A percentile compares a stretch with the other conserved stretches of the same genome.
phyloP scores from a whole-genome alignment of 2,888 invertebrate genomes.

The Microdon myrmicae region DNA sequence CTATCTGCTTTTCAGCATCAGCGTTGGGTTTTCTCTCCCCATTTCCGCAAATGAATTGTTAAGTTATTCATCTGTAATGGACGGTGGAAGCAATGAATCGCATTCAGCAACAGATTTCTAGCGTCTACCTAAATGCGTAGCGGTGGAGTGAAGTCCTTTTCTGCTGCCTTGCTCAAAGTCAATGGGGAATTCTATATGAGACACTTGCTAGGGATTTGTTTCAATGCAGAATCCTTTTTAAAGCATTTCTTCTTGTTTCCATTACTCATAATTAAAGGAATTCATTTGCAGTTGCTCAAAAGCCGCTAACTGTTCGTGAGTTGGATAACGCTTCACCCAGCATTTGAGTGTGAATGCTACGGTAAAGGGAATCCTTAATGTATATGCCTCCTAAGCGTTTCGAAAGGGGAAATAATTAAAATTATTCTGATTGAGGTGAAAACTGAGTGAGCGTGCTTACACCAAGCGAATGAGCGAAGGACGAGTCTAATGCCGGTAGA shows the following conservation, averaged over 20 bases:
- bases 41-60: constrained; percentile 43
- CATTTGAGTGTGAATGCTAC: constrained; percentile 18
- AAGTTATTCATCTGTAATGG: constrained; percentile 50
- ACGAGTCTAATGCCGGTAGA: too few species aligned
- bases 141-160: constrained; percentile 9
- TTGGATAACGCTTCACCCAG: neutral
- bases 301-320: constrained; percentile 9
- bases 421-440: constrained; percentile 49
- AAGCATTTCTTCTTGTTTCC: constrained; percentile 39
- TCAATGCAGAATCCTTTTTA: constrained; percentile 4
- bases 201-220: constrained; percentile 39
- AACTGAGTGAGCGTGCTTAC: too few species aligned
- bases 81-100: constrained; percentile 40
- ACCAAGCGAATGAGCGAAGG: too few species aligned
- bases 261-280: constrained; percentile 51
- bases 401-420: constrained; percentile 47
- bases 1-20: too few species aligned
- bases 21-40: too few species aligned
- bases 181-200: constrained; percentile 44
- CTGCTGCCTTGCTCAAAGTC: constrained; percentile 8
- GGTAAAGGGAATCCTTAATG: constrained; percentile 41
- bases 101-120: constrained; percentile 39
- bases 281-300: constrained; percentile 40
- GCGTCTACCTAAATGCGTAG: constrained; percentile 16
- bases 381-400: constrained; percentile 34